Percentiles rank a stretch among this genome's conserved stretches.
phyloP scores from a whole-genome alignment of 1,140 invertebrate species.

The Reticulitermes speratus region DNA sequence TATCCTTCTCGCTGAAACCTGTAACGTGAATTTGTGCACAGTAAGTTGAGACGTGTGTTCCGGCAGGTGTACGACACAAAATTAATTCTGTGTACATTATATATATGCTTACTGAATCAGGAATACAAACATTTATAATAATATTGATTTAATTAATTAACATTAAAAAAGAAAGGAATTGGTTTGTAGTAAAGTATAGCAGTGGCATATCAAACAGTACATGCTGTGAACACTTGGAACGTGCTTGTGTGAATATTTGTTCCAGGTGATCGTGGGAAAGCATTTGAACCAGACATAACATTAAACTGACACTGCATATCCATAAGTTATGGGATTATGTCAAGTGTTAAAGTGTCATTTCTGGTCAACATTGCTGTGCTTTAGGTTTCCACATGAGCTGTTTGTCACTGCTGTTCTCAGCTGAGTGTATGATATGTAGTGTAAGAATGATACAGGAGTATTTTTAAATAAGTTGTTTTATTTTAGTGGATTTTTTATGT shows the following conservation, averaged over 20 bases:
- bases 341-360: not conserved
- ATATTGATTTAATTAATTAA: conserved; percentile 1
- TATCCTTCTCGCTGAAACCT: conserved; percentile 86
- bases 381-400: not conserved
- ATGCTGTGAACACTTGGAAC: not conserved
- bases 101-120: not conserved
- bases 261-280: conserved; percentile 12
- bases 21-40: conserved; percentile 54
- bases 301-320: not conserved
- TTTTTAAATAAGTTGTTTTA: not conserved
- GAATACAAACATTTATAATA: not conserved
- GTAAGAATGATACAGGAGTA: not conserved
- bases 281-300: conserved; percentile 15
- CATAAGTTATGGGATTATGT: not conserved
- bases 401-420: not conserved
- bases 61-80: not conserved
- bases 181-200: not conserved
- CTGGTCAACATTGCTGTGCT: not conserved
- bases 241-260: not conserved
- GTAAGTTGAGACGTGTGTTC: not conserved
- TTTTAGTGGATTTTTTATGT: not conserved
- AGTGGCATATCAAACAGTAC: not conserved
- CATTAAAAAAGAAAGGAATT: not conserved
- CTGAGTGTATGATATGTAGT: not conserved
- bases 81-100: not conserved